Evolutionary conservation across 1,140 invertebrate genomes (phyloP), one percentile per base, ranked within the genome.

Genomic region (Drusus annulatus): DNA sequence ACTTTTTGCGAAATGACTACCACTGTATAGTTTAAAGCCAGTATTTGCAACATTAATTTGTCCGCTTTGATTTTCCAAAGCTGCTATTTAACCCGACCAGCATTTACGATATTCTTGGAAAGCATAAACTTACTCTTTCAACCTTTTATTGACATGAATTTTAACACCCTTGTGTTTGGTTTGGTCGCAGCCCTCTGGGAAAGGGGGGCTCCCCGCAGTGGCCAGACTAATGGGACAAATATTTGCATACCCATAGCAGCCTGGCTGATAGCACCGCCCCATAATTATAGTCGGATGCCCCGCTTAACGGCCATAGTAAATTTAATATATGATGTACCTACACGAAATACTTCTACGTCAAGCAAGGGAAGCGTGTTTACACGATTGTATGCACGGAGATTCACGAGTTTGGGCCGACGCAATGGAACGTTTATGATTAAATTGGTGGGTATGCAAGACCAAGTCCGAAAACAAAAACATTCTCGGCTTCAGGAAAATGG

Each of bases 161-260:
- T 52, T 71, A 51, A 50, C 68, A 71, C 68, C 68, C 65, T 25
- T 21, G 50, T 71, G 68, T 71, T 71, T 71, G 68, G 68, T 71
- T 71, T 23, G 17, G 25, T 21, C 50, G 21, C 68, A 71, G 52
- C 50, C 68, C 68, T 71, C 25, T 71, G 45, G 25, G 68, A 4
- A 71, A 10, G 10, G 13, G 13, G 36, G 36, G 51, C 45, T 50
- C 54, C 45, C 68, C 10, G 63, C 16, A 16, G 54, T 58, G 31
- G 62, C 69, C 45, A 17, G 63, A n/a, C 65, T 80, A 82, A 82
- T 82, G 78, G 81, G 68, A 74, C 65, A 82, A 82, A 82, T 82
- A 82, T 82, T 82, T 82, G 81, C 78, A 82, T 80, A 82, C 63
- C 63, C 23, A 36, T 52, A 76, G 21, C 74, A 52, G 25, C 19